Evolutionary conservation across 2,797 vertebrate genomes (phyloP).

Genomic region (Hybognathus amarus): DNA sequence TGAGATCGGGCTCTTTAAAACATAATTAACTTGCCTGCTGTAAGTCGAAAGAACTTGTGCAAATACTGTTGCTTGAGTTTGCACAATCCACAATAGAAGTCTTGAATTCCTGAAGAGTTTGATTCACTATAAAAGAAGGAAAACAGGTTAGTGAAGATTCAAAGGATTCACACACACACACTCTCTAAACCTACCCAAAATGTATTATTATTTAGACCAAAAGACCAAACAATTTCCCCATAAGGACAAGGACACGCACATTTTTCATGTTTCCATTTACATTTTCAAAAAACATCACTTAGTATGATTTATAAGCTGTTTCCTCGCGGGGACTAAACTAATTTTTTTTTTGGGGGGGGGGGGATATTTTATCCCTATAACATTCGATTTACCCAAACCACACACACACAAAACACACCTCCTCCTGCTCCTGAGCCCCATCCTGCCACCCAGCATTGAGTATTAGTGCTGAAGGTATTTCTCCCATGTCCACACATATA

Average conservation of each 20-base stretch:
- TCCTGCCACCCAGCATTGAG: conserved; percentile 58
- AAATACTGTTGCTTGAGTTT: conserved; percentile 50
- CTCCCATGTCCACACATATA: conserved; percentile 54
- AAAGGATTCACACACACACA: not conserved
- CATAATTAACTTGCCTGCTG: conserved; percentile 39
- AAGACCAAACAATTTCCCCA: too few species aligned
- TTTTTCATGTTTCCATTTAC: not conserved
- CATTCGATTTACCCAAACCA: not conserved
- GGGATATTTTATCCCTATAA: not conserved
- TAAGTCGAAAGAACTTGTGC: conserved; percentile 45
- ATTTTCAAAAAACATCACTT: not conserved
- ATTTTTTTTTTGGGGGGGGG: not conserved
- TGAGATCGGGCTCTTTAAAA: too few species aligned
- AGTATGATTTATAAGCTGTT: not conserved
- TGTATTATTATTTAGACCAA: too few species aligned
- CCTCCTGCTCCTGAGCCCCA: conserved; percentile 55
- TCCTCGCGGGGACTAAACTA: not conserved
- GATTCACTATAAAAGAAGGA: conserved; percentile 42
- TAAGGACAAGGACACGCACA: too few species aligned
- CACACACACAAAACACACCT: conserved; percentile 44
- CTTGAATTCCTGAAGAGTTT: conserved; percentile 55
- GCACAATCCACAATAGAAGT: conserved; percentile 51
- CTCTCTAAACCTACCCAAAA: too few species aligned
- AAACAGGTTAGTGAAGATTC: not conserved
- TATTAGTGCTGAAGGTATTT: not conserved